These are phyloP conservation scores for Linepithema humile DNA, from an alignment of 1,140 invertebrate species.

Conservation along the genomic window DNA sequence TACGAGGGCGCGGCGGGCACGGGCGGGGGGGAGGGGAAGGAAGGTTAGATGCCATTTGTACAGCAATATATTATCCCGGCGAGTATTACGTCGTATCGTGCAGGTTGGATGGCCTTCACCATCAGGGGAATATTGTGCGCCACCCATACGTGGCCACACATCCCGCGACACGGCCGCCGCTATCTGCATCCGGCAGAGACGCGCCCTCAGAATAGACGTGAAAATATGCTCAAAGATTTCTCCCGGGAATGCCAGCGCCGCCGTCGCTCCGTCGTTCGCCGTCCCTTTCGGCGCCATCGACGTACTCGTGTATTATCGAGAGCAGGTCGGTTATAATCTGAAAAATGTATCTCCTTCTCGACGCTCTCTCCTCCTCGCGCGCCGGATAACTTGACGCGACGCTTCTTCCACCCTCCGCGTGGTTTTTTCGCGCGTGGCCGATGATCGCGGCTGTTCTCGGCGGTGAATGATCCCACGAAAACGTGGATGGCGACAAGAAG, in stretches of 20 bases:
- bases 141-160: slow-evolving; percentile 74
- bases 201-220: slow-evolving; percentile 78
- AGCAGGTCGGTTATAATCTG: slow-evolving; percentile 62
- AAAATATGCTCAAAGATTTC: slow-evolving; percentile 84
- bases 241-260: slow-evolving; percentile 76
- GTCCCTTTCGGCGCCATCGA: slow-evolving; percentile 43
- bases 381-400: not conserved
- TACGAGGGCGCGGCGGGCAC: slow-evolving; percentile 22
- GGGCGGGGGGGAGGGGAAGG: not conserved
- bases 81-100: slow-evolving; percentile 79
- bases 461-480: slow-evolving; percentile 54
- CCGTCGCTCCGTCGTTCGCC: slow-evolving; percentile 14
- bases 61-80: slow-evolving; percentile 79
- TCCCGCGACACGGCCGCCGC: slow-evolving; percentile 68
- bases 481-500: slow-evolving; percentile 24
- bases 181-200: slow-evolving; percentile 84
- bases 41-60: slow-evolving; percentile 74
- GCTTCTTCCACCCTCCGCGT: not conserved
- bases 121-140: slow-evolving; percentile 80
- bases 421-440: slow-evolving; percentile 43
- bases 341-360: slow-evolving; percentile 61
- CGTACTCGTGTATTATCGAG: slow-evolving; percentile 65
- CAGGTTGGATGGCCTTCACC: slow-evolving; percentile 80
- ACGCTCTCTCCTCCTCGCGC: not conserved
- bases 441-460: slow-evolving; percentile 48